These are phyloP conservation scores for Arothron firmamentum DNA, from an alignment of 2,113 vertebrate genomes.

Conservation along the genomic window DNA sequence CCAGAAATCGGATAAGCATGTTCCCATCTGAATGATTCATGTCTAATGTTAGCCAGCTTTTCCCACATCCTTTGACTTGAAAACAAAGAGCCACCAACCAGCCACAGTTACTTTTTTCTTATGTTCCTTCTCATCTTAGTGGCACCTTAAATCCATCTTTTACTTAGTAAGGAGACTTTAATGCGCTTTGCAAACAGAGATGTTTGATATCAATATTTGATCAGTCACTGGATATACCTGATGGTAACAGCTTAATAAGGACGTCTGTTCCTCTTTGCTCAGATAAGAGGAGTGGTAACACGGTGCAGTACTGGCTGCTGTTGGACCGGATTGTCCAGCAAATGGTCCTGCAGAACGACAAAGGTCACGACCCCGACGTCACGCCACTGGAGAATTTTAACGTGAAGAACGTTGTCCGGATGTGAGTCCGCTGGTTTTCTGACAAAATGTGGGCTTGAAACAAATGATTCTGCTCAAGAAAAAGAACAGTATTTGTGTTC, in stretches of 20 bases:
- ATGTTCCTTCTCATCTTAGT: background rate
- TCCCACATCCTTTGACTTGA: slow-evolving; percentile 1
- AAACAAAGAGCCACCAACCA: slow-evolving; percentile 8
- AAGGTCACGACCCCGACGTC: slow-evolving; percentile 93
- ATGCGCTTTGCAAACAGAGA: too few relatives aligned
- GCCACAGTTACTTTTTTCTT: background rate
- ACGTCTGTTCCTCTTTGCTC: slow-evolving; percentile 10
- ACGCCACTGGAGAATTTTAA: slow-evolving; percentile 98
- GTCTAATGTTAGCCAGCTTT: background rate
- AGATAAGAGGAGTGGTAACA: slow-evolving; percentile 98
- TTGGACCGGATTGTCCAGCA: slow-evolving; percentile 97
- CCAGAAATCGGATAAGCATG: slow-evolving; percentile 31
- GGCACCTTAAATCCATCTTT: background rate
- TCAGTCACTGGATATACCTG: background rate
- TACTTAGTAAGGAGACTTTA: background rate
- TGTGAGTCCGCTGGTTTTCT: slow-evolving; percentile 77
- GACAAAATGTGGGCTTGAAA: slow-evolving; percentile 19
- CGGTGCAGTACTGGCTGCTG: slow-evolving; percentile 97
- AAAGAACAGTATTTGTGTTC: slow-evolving; percentile 21
- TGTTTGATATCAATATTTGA: too few relatives aligned
- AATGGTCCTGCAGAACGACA: slow-evolving; percentile 96
- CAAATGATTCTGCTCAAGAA: slow-evolving; percentile 29
- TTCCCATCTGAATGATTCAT: slow-evolving; percentile 20
- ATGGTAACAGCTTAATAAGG: background rate
- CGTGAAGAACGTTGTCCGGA: slow-evolving; percentile 96